phyloP scores from a whole-genome alignment of 2,888 invertebrate species.

The Autographa pulchrina region DNA sequence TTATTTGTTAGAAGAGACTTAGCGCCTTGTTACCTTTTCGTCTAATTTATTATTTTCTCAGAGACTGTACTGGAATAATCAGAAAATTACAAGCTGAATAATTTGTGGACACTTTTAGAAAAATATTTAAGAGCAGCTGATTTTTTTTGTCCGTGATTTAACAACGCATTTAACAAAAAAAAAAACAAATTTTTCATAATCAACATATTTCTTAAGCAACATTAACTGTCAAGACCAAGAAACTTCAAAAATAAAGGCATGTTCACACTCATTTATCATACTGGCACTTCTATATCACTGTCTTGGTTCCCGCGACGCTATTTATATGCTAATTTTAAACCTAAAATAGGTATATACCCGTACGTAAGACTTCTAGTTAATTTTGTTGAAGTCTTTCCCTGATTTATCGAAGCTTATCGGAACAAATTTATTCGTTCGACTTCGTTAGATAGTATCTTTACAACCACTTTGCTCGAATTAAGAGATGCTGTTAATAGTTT shows the following conservation, averaged over 20 bases:
- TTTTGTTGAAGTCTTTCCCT: conserved; percentile 72
- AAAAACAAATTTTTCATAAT: too few species aligned
- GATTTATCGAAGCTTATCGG: conserved; percentile 78
- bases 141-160: too few species aligned
- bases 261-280: conserved; percentile 62
- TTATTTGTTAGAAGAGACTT: conserved; percentile 43
- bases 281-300: conserved; percentile 62
- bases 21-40: conserved; percentile 24
- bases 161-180: too few species aligned
- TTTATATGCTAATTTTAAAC: conserved; percentile 80
- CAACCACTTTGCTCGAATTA: conserved; percentile 7
- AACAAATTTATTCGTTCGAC: conserved; percentile 74
- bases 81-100: too few species aligned
- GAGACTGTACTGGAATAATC: not conserved
- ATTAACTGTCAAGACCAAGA: conserved; percentile 15
- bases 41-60: conserved; percentile 48
- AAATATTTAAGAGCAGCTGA: too few species aligned
- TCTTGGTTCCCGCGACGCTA: conserved; percentile 60
- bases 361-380: conserved; percentile 63
- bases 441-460: conserved; percentile 65
- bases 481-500: conserved; percentile 13
- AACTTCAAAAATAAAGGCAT: conserved; percentile 34
- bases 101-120: too few species aligned
- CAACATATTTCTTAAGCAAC: not conserved
- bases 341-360: conserved; percentile 64